Percentiles rank a stretch among this genome's conserved stretches.
phyloP scores from a whole-genome alignment of 2,888 invertebrate genomes.

The Noctua fimbriata region DNA sequence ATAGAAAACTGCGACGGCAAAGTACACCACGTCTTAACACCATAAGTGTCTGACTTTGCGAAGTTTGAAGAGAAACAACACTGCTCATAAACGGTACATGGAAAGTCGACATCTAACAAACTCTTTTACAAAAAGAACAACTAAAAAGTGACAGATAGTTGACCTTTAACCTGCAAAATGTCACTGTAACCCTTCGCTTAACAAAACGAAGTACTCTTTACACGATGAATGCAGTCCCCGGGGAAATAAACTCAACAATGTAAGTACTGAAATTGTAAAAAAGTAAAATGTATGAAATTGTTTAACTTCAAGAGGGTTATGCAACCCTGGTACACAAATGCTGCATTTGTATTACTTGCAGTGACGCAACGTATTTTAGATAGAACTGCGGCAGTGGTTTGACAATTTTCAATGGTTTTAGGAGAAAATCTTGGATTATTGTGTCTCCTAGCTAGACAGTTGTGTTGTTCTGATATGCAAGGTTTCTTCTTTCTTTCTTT shows the following conservation, averaged over 20 bases:
- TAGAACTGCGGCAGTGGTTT: not conserved
- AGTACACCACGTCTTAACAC: too few species aligned
- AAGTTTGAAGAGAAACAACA: not conserved
- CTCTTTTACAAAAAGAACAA: not conserved
- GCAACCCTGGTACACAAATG: constrained; percentile 12
- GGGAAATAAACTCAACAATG: constrained; percentile 39
- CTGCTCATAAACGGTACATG: not conserved
- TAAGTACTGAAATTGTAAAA: constrained; percentile 8
- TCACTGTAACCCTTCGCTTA: constrained; percentile 4
- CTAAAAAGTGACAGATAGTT: not conserved
- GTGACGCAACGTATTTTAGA: constrained; percentile 24
- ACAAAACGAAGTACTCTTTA: constrained; percentile 11
- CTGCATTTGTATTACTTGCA: constrained; percentile 16
- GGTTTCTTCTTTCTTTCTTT: too few species aligned
- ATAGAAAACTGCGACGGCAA: too few species aligned
- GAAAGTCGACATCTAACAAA: not conserved
- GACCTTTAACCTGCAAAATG: constrained; percentile 29
- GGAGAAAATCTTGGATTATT: not conserved
- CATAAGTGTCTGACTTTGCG: too few species aligned
- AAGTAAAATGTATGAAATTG: constrained; percentile 12
- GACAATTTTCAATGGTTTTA: not conserved
- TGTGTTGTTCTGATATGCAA: not conserved
- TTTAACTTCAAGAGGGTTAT: constrained; percentile 6
- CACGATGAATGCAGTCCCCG: constrained; percentile 14
- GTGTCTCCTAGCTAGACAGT: not conserved